Percentiles rank a stretch among this genome's conserved stretches.
phyloP scores from a whole-genome alignment of 2,113 vertebrate genomes.

The Cheirogaleus medius region DNA sequence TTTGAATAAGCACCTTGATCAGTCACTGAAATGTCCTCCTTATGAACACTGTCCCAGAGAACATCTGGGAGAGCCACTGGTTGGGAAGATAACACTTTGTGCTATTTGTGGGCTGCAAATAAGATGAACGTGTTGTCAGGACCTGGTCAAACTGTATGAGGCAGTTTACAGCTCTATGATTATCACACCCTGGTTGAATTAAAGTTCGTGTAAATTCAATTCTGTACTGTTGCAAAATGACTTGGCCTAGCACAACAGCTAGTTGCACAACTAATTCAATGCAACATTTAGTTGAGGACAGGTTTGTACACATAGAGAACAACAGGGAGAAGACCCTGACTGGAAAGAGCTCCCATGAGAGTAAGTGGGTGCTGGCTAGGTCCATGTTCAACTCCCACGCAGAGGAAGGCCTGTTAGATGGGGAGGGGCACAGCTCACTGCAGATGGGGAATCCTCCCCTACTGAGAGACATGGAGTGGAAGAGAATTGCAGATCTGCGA shows the following conservation, averaged over 20 bases:
- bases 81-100: neutral
- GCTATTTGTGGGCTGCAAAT: neutral
- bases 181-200: neutral
- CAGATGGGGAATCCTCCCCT: neutral
- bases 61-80: neutral
- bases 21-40: neutral
- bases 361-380: too few relatives aligned
- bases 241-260: neutral
- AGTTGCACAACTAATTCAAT: neutral
- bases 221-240: neutral
- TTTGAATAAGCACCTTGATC: neutral
- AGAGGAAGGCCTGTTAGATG: neutral
- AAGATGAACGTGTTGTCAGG: neutral
- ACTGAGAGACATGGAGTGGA: neutral
- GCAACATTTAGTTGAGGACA: neutral
- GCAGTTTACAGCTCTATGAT: neutral
- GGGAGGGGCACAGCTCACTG: too few relatives aligned
- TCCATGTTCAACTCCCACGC: neutral
- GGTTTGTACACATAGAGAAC: neutral
- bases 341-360: neutral
- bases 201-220: neutral
- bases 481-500: neutral
- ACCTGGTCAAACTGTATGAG: neutral
- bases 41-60: neutral
- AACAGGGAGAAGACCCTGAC: neutral